A percentile compares a stretch with the other conserved stretches of the same genome.
These are phyloP conservation scores for Ornithoptera priamus DNA, from an alignment of 2,888 invertebrate species.

Conservation along the genomic window DNA sequence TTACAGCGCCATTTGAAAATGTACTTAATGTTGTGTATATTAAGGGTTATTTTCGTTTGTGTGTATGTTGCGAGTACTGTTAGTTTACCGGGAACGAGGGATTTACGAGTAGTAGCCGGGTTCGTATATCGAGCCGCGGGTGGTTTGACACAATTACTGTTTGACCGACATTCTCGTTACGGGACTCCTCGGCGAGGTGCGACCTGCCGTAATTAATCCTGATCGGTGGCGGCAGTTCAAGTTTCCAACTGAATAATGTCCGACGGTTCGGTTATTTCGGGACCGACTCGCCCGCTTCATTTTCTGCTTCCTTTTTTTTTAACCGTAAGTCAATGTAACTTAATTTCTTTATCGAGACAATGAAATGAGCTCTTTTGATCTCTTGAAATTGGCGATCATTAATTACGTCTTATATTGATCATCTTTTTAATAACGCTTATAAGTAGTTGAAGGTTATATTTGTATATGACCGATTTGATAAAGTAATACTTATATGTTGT, in stretches of 20 bases:
- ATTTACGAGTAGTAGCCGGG: constrained; percentile 38
- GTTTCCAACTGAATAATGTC: constrained; percentile 26
- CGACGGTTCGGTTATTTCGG: constrained; percentile 21
- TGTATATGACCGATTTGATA: no score
- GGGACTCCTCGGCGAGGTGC: constrained; percentile 36
- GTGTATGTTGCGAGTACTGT: constrained; percentile 48
- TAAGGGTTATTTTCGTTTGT: constrained; percentile 23
- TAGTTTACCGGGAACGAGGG: constrained; percentile 51
- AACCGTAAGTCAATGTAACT: constrained; percentile 18
- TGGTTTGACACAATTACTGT: constrained; percentile 67
- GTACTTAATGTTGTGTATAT: not conserved
- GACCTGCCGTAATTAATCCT: constrained; percentile 29
- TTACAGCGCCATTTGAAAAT: not conserved
- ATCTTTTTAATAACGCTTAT: no score
- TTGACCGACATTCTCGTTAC: constrained; percentile 52
- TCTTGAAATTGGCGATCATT: not conserved
- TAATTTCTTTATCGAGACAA: not conserved
- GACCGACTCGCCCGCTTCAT: constrained; percentile 8
- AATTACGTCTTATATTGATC: no score
- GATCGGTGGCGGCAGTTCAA: constrained; percentile 27
- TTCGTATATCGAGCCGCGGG: constrained; percentile 45
- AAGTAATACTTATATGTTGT: no score
- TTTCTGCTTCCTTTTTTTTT: constrained; percentile 10
- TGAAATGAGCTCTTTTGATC: not conserved
- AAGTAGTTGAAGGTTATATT: no score